Evolutionary conservation across 2,797 vertebrate genomes (phyloP).

Genomic region (Prunella strophiata): DNA sequence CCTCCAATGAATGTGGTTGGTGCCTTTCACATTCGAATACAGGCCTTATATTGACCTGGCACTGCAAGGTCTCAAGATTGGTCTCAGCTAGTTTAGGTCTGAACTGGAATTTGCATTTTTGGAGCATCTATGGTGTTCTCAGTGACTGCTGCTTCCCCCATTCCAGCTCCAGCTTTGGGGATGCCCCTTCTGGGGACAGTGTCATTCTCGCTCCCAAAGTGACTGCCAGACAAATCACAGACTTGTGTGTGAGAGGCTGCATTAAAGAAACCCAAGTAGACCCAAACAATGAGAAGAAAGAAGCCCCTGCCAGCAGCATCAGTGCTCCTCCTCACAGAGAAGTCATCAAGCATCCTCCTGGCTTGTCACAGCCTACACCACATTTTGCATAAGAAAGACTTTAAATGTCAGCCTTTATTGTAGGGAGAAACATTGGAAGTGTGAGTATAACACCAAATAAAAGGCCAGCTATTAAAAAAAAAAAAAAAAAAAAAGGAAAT

Average conservation of each 20-base stretch:
- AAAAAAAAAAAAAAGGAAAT: not conserved
- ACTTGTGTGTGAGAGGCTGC: not conserved
- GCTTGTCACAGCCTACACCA: not conserved
- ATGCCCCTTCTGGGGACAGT: not conserved
- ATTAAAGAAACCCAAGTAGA: not conserved
- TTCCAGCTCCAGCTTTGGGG: not conserved
- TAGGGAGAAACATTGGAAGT: not conserved
- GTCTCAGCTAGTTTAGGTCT: not conserved
- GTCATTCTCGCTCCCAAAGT: accelerated
- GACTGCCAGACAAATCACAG: not conserved
- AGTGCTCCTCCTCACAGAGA: not conserved
- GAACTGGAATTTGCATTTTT: not conserved
- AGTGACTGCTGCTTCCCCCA: not conserved
- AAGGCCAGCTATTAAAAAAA: not conserved
- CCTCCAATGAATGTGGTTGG: not conserved
- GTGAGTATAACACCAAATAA: not conserved
- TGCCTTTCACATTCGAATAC: not conserved
- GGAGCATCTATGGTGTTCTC: not conserved
- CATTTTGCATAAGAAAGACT: not conserved
- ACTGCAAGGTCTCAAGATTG: not conserved
- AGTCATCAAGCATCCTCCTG: not conserved
- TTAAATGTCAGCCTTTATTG: not conserved
- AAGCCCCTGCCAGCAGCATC: accelerated
- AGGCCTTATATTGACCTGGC: not conserved
- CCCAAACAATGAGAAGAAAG: not conserved